Percentiles rank a stretch among this genome's conserved stretches.
phyloP scores from a whole-genome alignment of 1,140 invertebrate species.

The Camponotus floridanus region DNA sequence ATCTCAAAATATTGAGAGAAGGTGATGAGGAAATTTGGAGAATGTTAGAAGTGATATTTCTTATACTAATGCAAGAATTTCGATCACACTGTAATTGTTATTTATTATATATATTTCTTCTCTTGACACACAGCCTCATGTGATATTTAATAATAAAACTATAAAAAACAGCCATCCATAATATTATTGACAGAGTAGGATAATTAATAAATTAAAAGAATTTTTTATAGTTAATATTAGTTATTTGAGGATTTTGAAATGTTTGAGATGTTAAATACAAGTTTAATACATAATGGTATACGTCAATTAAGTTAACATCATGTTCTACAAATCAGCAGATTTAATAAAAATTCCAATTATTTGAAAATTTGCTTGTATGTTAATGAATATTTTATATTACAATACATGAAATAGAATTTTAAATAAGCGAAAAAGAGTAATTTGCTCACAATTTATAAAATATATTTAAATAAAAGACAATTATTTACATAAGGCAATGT shows the following conservation, averaged over 20 bases:
- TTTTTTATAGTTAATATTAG: neutral
- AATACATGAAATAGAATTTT: neutral
- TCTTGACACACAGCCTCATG: neutral
- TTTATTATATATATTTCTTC: neutral
- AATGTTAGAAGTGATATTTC: neutral
- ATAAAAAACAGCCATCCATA: neutral
- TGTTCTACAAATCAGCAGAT: neutral
- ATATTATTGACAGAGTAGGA: neutral
- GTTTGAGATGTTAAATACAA: neutral
- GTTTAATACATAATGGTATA: neutral
- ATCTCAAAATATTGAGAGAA: neutral
- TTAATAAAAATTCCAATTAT: neutral
- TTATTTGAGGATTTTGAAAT: neutral
- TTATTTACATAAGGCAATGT: neutral
- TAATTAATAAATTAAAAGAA: constrained; percentile 9
- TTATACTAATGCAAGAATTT: neutral
- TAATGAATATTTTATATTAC: neutral
- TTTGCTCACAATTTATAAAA: neutral
- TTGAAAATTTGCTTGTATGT: neutral
- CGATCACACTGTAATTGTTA: neutral
- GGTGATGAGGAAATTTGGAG: too few relatives aligned
- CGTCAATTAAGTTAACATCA: neutral
- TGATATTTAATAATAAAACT: neutral
- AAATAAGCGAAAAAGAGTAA: neutral
- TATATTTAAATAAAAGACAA: neutral